Conservation (phyloP, 2,113 vertebrate species). For the Salvelinus sp. region DNA sequence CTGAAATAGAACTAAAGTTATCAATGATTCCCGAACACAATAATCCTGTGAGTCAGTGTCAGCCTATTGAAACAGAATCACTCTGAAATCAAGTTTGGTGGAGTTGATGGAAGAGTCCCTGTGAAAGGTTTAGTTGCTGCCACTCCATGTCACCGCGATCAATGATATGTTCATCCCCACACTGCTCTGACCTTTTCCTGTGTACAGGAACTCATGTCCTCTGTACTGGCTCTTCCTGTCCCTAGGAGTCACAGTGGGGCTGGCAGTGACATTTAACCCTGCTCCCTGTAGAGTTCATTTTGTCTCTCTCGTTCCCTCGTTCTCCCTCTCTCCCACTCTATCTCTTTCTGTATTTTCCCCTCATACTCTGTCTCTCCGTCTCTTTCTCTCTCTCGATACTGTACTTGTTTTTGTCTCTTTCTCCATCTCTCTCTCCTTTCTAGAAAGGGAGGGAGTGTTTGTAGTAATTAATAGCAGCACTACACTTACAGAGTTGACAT, state of each 20-base stretch:
- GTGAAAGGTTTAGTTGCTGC: conserved; percentile 17
- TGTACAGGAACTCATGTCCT: conserved; percentile 37
- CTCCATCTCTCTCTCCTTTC: too few species aligned
- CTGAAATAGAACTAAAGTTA: conserved; percentile 8
- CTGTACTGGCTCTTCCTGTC: conserved; percentile 33
- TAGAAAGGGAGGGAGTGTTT: neutral
- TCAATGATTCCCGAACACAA: neutral
- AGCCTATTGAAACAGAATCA: neutral
- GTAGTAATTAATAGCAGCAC: conserved; percentile 13
- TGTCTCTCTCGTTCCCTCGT: neutral
- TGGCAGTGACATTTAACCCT: conserved; percentile 54
- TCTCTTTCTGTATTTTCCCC: too few species aligned
- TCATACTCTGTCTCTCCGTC: too few species aligned
- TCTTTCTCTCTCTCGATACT: conserved; percentile 42
- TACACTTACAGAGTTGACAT: neutral
- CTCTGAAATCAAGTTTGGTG: neutral
- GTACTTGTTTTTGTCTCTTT: neutral
- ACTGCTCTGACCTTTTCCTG: conserved; percentile 50
- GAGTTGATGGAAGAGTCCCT: neutral
- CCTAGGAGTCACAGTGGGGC: conserved; percentile 13
- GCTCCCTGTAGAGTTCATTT: conserved; percentile 32
- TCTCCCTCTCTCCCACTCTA: neutral
- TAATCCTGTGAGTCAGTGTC: neutral
- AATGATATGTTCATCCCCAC: conserved; percentile 42
- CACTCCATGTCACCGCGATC: conserved; percentile 31